Evolutionary conservation across 2,888 invertebrate species (phyloP).

Genomic region (Lasioglossum lativentre): DNA sequence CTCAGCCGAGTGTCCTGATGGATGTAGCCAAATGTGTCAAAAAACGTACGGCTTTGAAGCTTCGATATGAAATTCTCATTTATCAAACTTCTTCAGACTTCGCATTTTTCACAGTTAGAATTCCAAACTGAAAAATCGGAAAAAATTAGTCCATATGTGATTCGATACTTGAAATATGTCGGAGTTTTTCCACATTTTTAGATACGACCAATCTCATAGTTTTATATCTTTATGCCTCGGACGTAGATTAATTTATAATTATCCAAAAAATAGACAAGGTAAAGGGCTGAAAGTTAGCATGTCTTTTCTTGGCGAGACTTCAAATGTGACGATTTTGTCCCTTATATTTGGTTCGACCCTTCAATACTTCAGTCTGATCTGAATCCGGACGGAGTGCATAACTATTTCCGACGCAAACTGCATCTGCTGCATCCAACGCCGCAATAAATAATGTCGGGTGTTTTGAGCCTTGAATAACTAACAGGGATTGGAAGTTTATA

Average conservation of each 20-base stretch:
- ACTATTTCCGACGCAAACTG: not conserved
- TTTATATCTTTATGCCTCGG: too few relatives aligned
- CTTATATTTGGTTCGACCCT: not conserved
- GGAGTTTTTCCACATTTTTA: not conserved
- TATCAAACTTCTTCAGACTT: not conserved
- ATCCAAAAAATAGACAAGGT: not conserved
- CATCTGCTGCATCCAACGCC: not conserved
- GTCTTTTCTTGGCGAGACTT: too few relatives aligned
- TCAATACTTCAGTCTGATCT: not conserved
- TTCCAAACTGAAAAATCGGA: not conserved
- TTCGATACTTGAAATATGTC: not conserved
- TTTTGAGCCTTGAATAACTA: slow-evolving; percentile 1
- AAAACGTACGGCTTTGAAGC: not conserved
- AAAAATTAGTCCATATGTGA: not conserved
- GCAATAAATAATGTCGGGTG: not conserved
- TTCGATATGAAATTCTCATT: not conserved
- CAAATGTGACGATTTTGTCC: not conserved
- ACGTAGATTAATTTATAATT: not conserved
- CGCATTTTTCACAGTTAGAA: not conserved
- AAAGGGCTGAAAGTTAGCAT: not conserved
- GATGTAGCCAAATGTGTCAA: not conserved
- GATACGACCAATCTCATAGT: not conserved
- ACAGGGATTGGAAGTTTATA: not conserved
- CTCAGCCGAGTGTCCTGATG: not conserved
- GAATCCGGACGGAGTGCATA: not conserved